Evolutionary conservation across 2,113 vertebrate species (phyloP), one percentile per base, ranked within the genome.

Genomic region (Rhabdornis inornatus): DNA sequence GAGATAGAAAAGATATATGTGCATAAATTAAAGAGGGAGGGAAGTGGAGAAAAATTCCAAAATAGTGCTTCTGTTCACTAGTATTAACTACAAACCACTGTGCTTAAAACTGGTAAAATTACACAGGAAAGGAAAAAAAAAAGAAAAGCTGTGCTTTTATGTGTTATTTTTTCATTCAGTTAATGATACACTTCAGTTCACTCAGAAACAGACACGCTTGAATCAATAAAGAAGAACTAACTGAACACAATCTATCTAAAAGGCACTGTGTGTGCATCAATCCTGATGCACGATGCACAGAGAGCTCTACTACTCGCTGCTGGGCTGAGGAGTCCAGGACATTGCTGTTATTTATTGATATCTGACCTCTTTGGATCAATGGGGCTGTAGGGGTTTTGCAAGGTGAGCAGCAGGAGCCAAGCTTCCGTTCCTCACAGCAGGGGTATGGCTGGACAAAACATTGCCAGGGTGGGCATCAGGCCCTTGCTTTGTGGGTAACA

Each of bases 161-260:
- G 14, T 84, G 44, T 68, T 92, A 45, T 80, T 95, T 95, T 95
- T 96, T 92, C 30, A 35, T 93, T 87, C 57, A 76, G 56, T 85
- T 96, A 64, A 79, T 85, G 72, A 64, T 81, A 66, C 25, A 68
- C 64, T 94, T 91, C 89, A 83, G 52, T 89, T 91, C 66, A 44
- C 85, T 94, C 47, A 68, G 61, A 96, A 94, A 71, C 40, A 83
- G 42, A 81, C 17, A 11, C 0, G 3, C 69, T 87, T 78, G 50
- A 94, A 66, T 96, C 91, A 90, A 92, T 92, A 95, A 91, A 80
- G 15, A 77, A 86, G 78, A 60, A 92, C 47, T 78, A 79, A 65
- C 68, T 85, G 75, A 90, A 64, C 5, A 3, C 40, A 79, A 52
- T 30, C 63, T 88, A 64, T 77, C 68, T 66, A 40, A 90, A 90